These are phyloP conservation scores for Hirtodrosophila duncani DNA, from an alignment of 2,888 invertebrate species.

Conservation along the genomic window DNA sequence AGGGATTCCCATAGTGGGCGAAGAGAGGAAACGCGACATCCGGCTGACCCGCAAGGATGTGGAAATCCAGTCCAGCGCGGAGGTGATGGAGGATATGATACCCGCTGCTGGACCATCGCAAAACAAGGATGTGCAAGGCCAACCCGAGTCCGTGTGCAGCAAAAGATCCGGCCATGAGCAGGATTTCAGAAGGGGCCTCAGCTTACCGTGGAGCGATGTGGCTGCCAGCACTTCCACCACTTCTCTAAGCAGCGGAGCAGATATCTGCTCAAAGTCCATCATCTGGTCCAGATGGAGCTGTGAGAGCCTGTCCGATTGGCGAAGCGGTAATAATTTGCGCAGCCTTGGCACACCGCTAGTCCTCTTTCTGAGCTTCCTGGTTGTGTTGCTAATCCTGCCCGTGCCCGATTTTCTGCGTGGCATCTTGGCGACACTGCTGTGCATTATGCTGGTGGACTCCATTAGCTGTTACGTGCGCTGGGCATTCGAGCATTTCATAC, in stretches of 20 bases:
- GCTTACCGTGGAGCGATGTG: no score
- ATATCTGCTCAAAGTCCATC: no score
- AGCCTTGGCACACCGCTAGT: conserved; percentile 35
- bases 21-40: conserved; percentile 53
- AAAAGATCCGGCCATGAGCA: not conserved
- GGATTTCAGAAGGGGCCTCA: no score
- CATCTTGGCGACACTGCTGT: conserved; percentile 68
- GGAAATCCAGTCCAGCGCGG: conserved; percentile 77
- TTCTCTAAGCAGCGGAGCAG: no score
- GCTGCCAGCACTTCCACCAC: no score
- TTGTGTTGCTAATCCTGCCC: conserved; percentile 59
- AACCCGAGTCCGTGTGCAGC: no score
- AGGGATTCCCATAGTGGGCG: conserved; percentile 40
- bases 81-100: conserved; percentile 77
- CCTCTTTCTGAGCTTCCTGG: conserved; percentile 32
- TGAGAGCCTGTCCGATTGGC: conserved; percentile 16
- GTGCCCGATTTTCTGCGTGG: conserved; percentile 76
- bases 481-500: conserved; percentile 45
- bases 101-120: no score
- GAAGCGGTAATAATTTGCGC: no score
- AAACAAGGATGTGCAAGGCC: no score
- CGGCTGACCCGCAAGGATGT: conserved; percentile 70
- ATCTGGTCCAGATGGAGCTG: conserved; percentile 10
- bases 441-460: conserved; percentile 61
- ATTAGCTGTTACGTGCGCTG: conserved; percentile 43